Base-by-base conservation (phyloP, 35 echinoderm and acorn worm species). In the Heliocidaris erythrogramma region DNA sequence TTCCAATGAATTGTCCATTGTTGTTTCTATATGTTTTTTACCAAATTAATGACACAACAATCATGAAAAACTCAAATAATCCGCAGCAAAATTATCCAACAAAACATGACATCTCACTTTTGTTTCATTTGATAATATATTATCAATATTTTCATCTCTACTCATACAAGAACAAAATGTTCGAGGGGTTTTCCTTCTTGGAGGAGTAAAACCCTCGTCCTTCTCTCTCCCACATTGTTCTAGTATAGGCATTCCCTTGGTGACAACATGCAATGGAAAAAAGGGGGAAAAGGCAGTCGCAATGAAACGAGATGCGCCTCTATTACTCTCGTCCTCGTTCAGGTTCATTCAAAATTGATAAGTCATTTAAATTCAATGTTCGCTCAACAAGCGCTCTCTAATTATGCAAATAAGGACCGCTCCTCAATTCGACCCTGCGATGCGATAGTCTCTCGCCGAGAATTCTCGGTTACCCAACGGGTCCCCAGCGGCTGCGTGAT, bases 321-420 rank as follows among this genome's bases (percentile, higher is more conserved):
- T 78, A 78, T 78, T 78, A 78, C 65, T 78, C 21, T 18, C 65
- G 65, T 78, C 65, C 65, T 78, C 65, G 65, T 78, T 78, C 87
- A 18, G 14, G 91, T 27, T 52, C 91, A 92, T 92, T 52, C 91
- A 92, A 92, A 92, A 92, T 92, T 92, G 49, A 92, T 92, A 92
- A 92, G 91, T 92, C 91, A 92, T 92, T 92, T 92, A 92, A 92
- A 92, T 92, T 92, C 91, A 92, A 92, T 92, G 91, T 92, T 92
- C 91, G 18, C 31, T 59, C 91, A 92, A 92, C 91, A 59, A 92
- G 48, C 47, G 91, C 29, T 92, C 91, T 92, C 91, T 92, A 59
- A 92, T 92, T 92, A 92, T 92, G 91, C 49, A 92, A 92, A 92
- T 92, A 16, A 48, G 31, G 31, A 59, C 91, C 91, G 48, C 31